phyloP scores from a whole-genome alignment of 2,113 vertebrate genomes.

The Desmodus rotundus region DNA sequence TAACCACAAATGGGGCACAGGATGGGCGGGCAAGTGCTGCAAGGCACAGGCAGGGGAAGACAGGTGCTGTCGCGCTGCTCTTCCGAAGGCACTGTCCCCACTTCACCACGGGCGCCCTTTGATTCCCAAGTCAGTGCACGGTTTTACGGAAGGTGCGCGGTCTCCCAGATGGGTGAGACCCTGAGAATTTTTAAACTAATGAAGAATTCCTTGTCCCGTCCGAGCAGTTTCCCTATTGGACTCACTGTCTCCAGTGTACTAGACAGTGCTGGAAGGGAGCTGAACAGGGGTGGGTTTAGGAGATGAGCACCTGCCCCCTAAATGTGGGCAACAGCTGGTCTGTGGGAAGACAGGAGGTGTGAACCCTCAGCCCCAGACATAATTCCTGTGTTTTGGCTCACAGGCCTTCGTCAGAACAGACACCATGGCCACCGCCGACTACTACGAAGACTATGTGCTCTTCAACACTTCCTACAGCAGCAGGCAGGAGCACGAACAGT shows the following conservation, averaged over 20 bases:
- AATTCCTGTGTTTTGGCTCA: neutral
- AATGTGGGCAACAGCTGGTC: neutral
- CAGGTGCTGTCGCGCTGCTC: neutral
- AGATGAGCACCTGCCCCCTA: neutral
- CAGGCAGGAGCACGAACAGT: neutral
- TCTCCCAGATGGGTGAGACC: neutral
- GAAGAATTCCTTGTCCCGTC: neutral
- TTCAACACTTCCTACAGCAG: neutral
- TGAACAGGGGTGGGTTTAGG: neutral
- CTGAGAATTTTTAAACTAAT: neutral
- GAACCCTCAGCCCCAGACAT: neutral
- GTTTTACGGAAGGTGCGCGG: neutral
- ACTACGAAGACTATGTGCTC: accelerated
- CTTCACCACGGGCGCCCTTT: neutral
- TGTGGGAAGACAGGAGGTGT: neutral
- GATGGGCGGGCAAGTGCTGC: neutral
- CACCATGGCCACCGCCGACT: neutral
- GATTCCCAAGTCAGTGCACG: neutral
- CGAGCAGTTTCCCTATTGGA: neutral
- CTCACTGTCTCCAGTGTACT: too few species aligned
- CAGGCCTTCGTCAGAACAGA: conserved; percentile 21
- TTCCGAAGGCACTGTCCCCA: neutral
- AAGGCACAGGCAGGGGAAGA: neutral
- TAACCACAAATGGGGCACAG: neutral
- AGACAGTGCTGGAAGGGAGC: neutral